These are phyloP conservation scores for Daboia siamensis DNA, from an alignment of 2,113 vertebrate species.

Conservation along the genomic window DNA sequence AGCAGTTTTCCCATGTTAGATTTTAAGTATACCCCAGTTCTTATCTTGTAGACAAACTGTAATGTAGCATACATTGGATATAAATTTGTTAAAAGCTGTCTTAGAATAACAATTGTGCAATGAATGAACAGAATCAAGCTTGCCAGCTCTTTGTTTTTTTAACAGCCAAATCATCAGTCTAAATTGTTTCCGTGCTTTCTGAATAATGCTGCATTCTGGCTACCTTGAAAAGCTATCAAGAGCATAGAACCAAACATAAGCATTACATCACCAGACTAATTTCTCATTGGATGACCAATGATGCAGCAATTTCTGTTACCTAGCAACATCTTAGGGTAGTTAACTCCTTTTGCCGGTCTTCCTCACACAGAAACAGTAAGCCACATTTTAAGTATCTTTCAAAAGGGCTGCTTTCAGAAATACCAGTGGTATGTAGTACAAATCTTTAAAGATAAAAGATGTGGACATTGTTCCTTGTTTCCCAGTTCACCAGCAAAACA, in stretches of 20 bases:
- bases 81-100: neutral
- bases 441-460: neutral
- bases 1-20: neutral
- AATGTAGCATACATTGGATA: accelerated
- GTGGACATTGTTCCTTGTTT: neutral
- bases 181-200: conserved; percentile 9
- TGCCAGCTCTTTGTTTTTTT: neutral
- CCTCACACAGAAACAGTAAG: neutral
- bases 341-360: conserved; percentile 13
- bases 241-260: conserved; percentile 18
- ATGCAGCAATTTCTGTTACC: conserved; percentile 12
- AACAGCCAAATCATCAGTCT: neutral
- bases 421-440: neutral
- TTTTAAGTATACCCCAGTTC: neutral
- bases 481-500: neutral
- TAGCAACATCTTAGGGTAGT: conserved; percentile 3
- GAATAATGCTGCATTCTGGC: conserved; percentile 7
- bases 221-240: neutral
- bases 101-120: neutral
- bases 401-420: neutral
- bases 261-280: conserved; percentile 18
- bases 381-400: neutral
- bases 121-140: neutral
- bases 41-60: neutral
- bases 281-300: conserved; percentile 1